Base-by-base conservation (phyloP, 2,113 vertebrate species). In the Pandion haliaetus region DNA sequence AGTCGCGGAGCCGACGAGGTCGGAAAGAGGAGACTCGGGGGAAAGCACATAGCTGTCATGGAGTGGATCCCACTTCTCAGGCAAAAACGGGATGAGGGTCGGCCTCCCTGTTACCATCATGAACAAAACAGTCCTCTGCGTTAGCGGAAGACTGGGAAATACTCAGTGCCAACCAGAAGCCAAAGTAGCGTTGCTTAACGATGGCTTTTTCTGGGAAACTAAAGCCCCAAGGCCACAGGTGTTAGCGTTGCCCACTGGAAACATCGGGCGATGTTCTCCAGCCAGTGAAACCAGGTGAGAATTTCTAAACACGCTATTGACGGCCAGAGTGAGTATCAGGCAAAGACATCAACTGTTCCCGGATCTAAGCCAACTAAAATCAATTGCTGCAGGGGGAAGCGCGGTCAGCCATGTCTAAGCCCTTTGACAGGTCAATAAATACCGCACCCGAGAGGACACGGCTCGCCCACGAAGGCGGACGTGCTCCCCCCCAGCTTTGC, bases 371-470 rank as follows among this genome's bases (percentile, higher is more conserved):
- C 0, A 12, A 76, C 74, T 23, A 58, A 47, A 90, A 93, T 97
- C 90, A 76, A 76, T 88, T 6, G 62, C 24, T 52, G 90, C 42
- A 36, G 61, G 92, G 61, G 65, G 24, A 78, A 72, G 61, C 2
- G 38, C 12, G 4, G 65, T 77, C 90, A 93, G 82, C 74, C 66
- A 32, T 15, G 58, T 19, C 67, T 0, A 21, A 90, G 88, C 74
- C 85, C 94, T 95, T 47, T 69, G 86, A 70, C 88, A 86, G 85
- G 91, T 97, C 95, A 90, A 88, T 92, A 88, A 97, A 83, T 38
- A n/a, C 36, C 3, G 4, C 73, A 74, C 92, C 79, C 21, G 66
- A 26, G 71, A 61, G 81, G 73, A 52, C 28, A 8, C 2, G 3
- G 6, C 72, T 92, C 0, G 2, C 44, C 65, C 13, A 1, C 0